Evolutionary conservation across 2,113 vertebrate genomes (phyloP), one percentile per base, ranked within the genome.

Genomic region (Corythaeola cristata): DNA sequence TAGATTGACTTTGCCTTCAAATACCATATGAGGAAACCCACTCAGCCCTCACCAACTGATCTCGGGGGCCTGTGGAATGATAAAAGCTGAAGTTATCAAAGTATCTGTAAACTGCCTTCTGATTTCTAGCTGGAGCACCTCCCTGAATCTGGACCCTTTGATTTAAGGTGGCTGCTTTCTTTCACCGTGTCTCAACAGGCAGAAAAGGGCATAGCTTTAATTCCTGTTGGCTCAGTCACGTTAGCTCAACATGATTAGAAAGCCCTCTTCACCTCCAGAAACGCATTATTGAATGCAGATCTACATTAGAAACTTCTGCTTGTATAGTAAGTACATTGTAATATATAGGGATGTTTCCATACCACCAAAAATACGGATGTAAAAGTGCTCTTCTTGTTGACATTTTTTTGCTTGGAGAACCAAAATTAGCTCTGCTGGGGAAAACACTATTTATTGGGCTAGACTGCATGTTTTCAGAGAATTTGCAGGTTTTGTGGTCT

Each of bases 151-250:
- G 72, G 93, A 96, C 89, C 22, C 89, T 93, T 92, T 97, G 95
- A 97, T 95, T 96, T 94, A 89, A 94, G 37, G 75, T 85, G 79
- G 90, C 86, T 97, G 94, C 86, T 97, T 93, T 95, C 86, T 92
- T 87, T 95, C 66, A 84, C 95, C 91, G 2, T 96, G 97, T 95
- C 93, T 95, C 85, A 93, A 96, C 94, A 95, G 79, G 96, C 82
- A 96, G 88, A 41, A 87, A 77, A 62, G 59, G 55, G 91, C 89
- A 93, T 78, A 82, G 71, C 81, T 91, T 89, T 97, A 85, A 95
- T 97, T 95, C 91, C 91, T 91, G 53, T 88, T 96, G 84, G 74
- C 74, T 95, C 84, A 73, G 41, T 66, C 3, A 1, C 67, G 62
- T 91, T 88, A 95, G 59, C 58, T 73, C 85, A 85, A 59, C 50